Base-by-base conservation (phyloP, 2,797 vertebrate species). In the Molossus alvarezi region DNA sequence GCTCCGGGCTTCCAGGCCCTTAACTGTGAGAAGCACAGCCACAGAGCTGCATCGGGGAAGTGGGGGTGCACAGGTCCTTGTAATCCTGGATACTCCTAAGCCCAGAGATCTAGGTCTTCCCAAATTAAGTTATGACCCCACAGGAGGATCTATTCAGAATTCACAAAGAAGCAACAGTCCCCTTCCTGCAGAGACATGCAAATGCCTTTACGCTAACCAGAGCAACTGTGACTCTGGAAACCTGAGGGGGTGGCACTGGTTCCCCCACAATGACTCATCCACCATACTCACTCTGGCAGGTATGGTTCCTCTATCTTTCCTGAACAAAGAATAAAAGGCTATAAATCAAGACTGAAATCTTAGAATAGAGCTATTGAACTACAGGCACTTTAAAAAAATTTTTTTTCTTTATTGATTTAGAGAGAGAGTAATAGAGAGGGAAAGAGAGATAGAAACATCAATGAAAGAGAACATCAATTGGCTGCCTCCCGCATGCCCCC, bases 341-440 rank as follows among this genome's bases (percentile, higher is more conserved):
- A 2, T 5, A 57, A 57, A 53, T 88, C 67, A 92, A 72, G 12
- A 75, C 51, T 79, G 53, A 65, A 75, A 79, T 80, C 65, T 83
- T 41, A 9, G 48, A 75, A 45, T 37, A 92, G 75, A 84, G 23
- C 25, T 64, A 51, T 67, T 76, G 85, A 64, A 41, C 27, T 51
- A 57, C 9, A 90, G 18, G 25, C 33, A 67, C n/a, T 33, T 45
- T 45, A 33, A 33, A 33, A 33, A 33, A 33, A 33, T 33, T 33
- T 45, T 45, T 45, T 45, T 45, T 45, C 41, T 45, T 45, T 45
- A 45, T 45, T 45, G 41, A 45, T 45, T 45, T 45, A 45, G 41
- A 45, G 41, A 45, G 41, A 45, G 41, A 45, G 41, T 45, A 45
- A 45, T 6, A 6, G 41, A 45, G 41, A 45, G 6, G 41, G 41